phyloP scores from a whole-genome alignment of 2,797 vertebrate genomes.

The Anas bahamensis region DNA sequence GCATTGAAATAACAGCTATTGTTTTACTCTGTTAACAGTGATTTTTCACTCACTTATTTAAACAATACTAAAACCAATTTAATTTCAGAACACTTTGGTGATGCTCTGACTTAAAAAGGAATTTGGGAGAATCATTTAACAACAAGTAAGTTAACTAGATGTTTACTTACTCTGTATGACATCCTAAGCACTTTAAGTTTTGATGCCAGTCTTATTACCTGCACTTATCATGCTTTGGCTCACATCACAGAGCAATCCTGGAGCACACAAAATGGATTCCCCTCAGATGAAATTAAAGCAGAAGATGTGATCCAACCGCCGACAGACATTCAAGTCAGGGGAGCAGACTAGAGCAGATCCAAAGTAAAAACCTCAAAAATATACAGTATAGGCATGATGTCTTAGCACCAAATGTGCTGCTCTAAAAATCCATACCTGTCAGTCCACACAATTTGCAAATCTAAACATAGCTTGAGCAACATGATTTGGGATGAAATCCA shows the following conservation, averaged over 20 bases:
- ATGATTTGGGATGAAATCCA: not conserved
- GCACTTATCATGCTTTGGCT: not conserved
- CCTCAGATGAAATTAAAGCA: not conserved
- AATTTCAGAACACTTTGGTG: not conserved
- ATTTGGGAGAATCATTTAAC: not conserved
- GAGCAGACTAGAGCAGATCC: not conserved
- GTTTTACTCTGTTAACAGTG: constrained; percentile 11
- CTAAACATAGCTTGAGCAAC: not conserved
- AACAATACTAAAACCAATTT: not conserved
- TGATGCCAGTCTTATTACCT: not conserved
- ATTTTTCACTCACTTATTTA: constrained; percentile 37
- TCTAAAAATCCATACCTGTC: not conserved
- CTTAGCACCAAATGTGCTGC: not conserved
- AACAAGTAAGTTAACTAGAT: not conserved
- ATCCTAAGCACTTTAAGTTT: not conserved
- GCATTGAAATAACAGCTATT: constrained; percentile 1
- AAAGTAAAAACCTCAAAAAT: not conserved
- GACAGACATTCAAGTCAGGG: not conserved
- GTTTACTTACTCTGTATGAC: not conserved
- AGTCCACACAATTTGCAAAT: not conserved
- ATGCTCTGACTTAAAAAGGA: not conserved
- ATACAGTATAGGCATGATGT: not conserved
- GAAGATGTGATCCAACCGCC: not conserved
- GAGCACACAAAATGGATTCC: not conserved
- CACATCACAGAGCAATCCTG: not conserved